A percentile compares a stretch with the other conserved stretches of the same genome.
phyloP scores from a whole-genome alignment of 2,113 vertebrate genomes.

The Fukomys damarensis region DNA sequence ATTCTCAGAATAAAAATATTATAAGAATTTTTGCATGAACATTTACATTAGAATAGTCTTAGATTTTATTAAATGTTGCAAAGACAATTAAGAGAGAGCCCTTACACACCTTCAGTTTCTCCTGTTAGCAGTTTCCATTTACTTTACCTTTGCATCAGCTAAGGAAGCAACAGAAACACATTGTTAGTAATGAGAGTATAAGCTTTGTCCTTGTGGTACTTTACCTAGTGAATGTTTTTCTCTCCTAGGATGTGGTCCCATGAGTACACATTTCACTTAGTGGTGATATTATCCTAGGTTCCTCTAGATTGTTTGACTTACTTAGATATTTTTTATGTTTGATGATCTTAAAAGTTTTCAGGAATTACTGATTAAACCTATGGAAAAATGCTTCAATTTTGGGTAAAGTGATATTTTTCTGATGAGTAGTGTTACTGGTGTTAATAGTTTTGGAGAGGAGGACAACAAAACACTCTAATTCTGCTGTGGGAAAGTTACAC shows the following conservation, averaged over 20 bases:
- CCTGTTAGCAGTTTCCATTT: background rate
- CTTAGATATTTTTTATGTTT: background rate
- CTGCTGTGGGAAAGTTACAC: background rate
- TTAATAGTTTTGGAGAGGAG: background rate
- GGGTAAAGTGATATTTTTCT: background rate
- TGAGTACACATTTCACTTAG: background rate
- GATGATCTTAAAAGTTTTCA: background rate
- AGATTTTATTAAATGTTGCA: background rate
- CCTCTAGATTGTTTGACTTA: background rate
- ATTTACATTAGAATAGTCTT: background rate
- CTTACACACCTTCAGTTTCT: fast-evolving
- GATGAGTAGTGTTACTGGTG: background rate
- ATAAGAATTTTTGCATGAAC: background rate
- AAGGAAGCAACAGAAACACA: background rate
- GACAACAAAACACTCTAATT: background rate
- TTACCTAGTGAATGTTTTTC: background rate
- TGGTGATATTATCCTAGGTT: fast-evolving
- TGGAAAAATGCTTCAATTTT: background rate
- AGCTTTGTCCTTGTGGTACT: background rate
- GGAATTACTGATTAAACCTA: background rate
- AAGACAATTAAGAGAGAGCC: background rate
- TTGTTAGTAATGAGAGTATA: background rate
- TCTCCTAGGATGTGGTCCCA: background rate
- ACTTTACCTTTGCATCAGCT: background rate
- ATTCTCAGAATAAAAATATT: background rate